Evolutionary conservation across 2,797 vertebrate genomes (phyloP), one percentile per base, ranked within the genome.

Genomic region (Muraenolepis orangiensis): DNA sequence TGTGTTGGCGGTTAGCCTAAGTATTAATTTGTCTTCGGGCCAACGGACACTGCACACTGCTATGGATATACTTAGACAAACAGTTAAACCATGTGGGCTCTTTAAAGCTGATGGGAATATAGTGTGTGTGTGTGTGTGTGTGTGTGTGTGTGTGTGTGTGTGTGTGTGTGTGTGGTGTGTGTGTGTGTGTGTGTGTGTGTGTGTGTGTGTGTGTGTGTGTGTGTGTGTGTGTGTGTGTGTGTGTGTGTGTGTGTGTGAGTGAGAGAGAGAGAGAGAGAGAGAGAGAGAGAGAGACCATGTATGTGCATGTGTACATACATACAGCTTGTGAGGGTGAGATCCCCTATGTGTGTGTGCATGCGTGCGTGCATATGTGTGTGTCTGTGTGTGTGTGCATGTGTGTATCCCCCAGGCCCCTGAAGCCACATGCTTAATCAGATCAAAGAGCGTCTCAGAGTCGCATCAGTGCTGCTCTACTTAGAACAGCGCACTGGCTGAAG

Each of bases 1-100:
- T 76, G 79, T 75, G 38, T 67, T 66, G 61, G 77, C n/a, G 70
- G 61, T 74, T 26, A 74, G 70, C 70, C 61, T 76, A 74, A 38
- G 67, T 70, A 78, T 74, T 73, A 75, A 75, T 76, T 74, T 78
- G 78, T 69, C 86, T 85, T 84, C 67, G 83, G 88, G 84, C 66
- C 70, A 84, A 74, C 29, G 66, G 86, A 88, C 87, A 88, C 88
- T 91, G 86, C 91, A 90, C 93, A 92, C 81, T 91, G 92, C 84
- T 93, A 90, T 93, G 92, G 89, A 86, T 86, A 81, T 78, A 76
- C 82, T 77, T 78, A 8, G 40, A 23, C 57, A 64, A 64, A 64
- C 10, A 57, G 20, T 57, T 23, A 57, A 57, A 57, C 51, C 8
- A 23, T 38, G 36, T 38, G 11, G 51, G 51, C 42, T 20, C 42